These are phyloP conservation scores for Aurelia aurita DNA, from an alignment of 30 jellyfish, hydroid and myxozoan genomes.

Conservation along the genomic window DNA sequence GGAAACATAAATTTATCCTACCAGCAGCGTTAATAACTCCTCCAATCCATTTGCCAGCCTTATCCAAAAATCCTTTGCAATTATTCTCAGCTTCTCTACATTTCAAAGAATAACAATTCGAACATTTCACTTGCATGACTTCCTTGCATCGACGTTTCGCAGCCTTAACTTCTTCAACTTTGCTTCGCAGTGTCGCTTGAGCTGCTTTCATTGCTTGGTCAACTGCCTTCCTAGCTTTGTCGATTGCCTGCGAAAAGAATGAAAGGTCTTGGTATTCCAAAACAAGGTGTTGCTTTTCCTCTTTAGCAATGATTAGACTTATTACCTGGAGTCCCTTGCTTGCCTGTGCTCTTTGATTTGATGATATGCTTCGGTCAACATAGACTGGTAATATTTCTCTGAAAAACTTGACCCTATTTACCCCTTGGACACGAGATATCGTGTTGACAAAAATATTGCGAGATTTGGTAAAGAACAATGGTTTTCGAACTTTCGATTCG, in stretches of 20 bases:
- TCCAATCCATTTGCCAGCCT: conserved; percentile 99
- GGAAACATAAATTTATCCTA: conserved; percentile 1
- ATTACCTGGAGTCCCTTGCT: too few species aligned
- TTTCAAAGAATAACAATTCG: conserved; percentile 86
- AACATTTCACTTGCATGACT: conserved; percentile 81
- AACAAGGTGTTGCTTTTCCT: too few species aligned
- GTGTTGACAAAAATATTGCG: too few species aligned
- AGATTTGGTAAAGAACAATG: too few species aligned
- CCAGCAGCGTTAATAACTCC: conserved; percentile 97
- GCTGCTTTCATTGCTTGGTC: conserved; percentile 96
- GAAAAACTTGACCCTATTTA: too few species aligned
- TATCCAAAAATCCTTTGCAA: conserved; percentile 96
- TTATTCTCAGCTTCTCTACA: conserved; percentile 97
- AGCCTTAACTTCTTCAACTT: conserved; percentile 91
- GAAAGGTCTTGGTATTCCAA: too few species aligned
- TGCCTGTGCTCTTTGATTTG: too few species aligned
- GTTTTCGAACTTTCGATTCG: too few species aligned
- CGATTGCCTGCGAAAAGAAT: conserved; percentile 79
- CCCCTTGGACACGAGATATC: too few species aligned
- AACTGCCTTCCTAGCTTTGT: conserved; percentile 89
- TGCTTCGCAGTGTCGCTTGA: conserved; percentile 85
- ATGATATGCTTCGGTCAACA: too few species aligned
- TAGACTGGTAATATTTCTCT: too few species aligned
- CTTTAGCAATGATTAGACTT: too few species aligned
- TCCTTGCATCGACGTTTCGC: conserved; percentile 96